Evolutionary conservation across 1,140 invertebrate species (phyloP).

Genomic region (Drosophila neocordata): DNA sequence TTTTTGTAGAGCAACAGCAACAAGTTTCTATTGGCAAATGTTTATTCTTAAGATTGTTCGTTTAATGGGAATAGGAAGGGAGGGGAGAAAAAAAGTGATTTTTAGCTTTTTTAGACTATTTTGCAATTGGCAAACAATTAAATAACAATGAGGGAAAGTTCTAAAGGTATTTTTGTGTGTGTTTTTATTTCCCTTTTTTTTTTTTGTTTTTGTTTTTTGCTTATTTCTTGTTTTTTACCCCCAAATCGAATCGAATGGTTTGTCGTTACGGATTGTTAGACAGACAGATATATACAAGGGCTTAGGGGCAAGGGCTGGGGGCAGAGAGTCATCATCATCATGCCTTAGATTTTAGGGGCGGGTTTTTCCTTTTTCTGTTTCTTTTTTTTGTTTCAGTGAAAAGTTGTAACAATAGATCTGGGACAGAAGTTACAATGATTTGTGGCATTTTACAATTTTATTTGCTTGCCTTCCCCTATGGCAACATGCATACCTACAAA

Average conservation of each 20-base stretch:
- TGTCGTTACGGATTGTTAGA: constrained; percentile 57
- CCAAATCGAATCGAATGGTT: constrained; percentile 70
- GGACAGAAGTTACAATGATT: constrained; percentile 74
- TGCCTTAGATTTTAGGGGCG: constrained; percentile 63
- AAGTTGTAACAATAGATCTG: constrained; percentile 9
- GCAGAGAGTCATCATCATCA: too few relatives aligned
- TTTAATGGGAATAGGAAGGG: too few relatives aligned
- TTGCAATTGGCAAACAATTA: constrained; percentile 70
- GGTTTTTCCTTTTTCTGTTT: constrained; percentile 26
- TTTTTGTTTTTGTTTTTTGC: not conserved
- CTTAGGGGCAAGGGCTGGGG: not conserved
- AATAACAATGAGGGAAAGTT: constrained; percentile 52
- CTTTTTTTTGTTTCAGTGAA: constrained; percentile 48
- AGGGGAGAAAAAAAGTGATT: constrained; percentile 13
- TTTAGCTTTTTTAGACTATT: constrained; percentile 29
- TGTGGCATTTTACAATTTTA: constrained; percentile 81
- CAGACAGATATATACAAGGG: not conserved
- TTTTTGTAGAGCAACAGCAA: constrained; percentile 25
- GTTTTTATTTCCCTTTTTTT: not conserved
- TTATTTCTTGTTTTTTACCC: constrained; percentile 30
- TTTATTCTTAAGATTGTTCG: constrained; percentile 14
- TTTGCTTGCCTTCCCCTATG: constrained; percentile 50
- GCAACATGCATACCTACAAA: constrained; percentile 9
- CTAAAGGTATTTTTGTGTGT: not conserved
- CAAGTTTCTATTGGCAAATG: constrained; percentile 48